Base-by-base conservation (phyloP, 30 jellyfish, hydroid and myxozoan genomes). In the Chrysaora quinquecirrha region DNA sequence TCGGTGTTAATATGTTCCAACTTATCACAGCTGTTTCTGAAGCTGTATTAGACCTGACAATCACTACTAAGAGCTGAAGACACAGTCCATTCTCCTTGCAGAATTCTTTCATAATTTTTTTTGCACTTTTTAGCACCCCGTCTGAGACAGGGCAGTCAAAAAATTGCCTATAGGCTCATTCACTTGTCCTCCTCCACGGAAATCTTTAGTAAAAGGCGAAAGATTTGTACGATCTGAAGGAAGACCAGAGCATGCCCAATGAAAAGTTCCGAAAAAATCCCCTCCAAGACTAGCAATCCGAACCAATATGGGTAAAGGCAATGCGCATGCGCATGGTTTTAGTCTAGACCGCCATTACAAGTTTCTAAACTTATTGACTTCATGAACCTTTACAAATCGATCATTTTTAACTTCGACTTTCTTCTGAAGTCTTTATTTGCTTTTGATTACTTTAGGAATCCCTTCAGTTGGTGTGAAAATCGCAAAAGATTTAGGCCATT, bases 401-500 rank as follows among this genome's bases (percentile, higher is more conserved):
- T n/a, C n/a, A n/a, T n/a, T n/a, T n/a, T n/a, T n/a, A n/a, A n/a
- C n/a, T n/a, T n/a, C n/a, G n/a, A n/a, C n/a, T n/a, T n/a, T n/a
- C n/a, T n/a, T n/a, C n/a, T n/a, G n/a, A n/a, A n/a, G n/a, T n/a
- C n/a, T n/a, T n/a, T n/a, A n/a, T n/a, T n/a, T n/a, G n/a, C n/a
- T n/a, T n/a, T n/a, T n/a, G n/a, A n/a, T n/a, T n/a, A n/a, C n/a
- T 48, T 19, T 47, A 86, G 96, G 96, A 16, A 47, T 16, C 14
- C 25, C 78, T 34, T 29, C 90, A 6, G 69, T 38, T 11, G 90
- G 82, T 22, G 24, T 56, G 30, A 66, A 86, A 33, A 48, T 86
- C 19, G 96, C 96, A 0, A 86, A 76, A 52, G 90, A 86, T n/a
- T 71, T 86, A 52, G 96, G 96, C 48, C 87, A 69, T 14, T 64